Evolutionary conservation across 2,113 vertebrate species (phyloP).

Genomic region (Cebus imitator): DNA sequence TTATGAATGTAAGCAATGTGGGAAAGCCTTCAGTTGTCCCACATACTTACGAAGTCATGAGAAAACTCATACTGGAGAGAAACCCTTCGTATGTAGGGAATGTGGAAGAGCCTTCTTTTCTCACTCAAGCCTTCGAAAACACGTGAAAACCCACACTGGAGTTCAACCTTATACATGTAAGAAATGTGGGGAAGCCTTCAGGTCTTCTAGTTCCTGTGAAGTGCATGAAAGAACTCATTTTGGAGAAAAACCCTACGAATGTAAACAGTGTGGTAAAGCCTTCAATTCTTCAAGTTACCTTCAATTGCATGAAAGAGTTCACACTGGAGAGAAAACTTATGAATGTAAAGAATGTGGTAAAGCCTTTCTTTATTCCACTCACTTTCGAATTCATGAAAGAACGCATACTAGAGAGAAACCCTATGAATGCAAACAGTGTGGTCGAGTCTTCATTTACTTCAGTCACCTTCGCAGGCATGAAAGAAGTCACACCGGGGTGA

Average conservation of each 20-base stretch:
- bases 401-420: slow-evolving; percentile 43
- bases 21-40: slow-evolving; percentile 36
- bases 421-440: slow-evolving; percentile 51
- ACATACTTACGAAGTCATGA: slow-evolving; percentile 10
- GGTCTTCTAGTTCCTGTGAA: not conserved
- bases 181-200: slow-evolving; percentile 57
- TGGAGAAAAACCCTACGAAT: slow-evolving; percentile 48
- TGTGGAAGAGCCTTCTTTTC: slow-evolving; percentile 45
- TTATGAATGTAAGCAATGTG: slow-evolving; percentile 43
- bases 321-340: slow-evolving; percentile 54
- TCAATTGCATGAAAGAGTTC: slow-evolving; percentile 36
- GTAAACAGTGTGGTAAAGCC: slow-evolving; percentile 43
- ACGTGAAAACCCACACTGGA: slow-evolving; percentile 38
- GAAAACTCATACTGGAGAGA: slow-evolving; percentile 56
- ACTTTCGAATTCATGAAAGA: not conserved
- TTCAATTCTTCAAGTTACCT: slow-evolving; percentile 1
- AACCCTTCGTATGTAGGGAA: slow-evolving; percentile 45
- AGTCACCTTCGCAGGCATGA: slow-evolving; percentile 23
- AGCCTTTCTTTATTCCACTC: not conserved
- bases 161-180: slow-evolving; percentile 52
- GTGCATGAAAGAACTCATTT: slow-evolving; percentile 31
- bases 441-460: slow-evolving; percentile 19
- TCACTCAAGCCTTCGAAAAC: not conserved
- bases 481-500: slow-evolving; percentile 42
- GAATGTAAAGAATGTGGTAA: slow-evolving; percentile 21